Evolutionary conservation across 2,888 invertebrate genomes (phyloP), one percentile per base, ranked within the genome.

Genomic region (Lasioglossum oenotherae): DNA sequence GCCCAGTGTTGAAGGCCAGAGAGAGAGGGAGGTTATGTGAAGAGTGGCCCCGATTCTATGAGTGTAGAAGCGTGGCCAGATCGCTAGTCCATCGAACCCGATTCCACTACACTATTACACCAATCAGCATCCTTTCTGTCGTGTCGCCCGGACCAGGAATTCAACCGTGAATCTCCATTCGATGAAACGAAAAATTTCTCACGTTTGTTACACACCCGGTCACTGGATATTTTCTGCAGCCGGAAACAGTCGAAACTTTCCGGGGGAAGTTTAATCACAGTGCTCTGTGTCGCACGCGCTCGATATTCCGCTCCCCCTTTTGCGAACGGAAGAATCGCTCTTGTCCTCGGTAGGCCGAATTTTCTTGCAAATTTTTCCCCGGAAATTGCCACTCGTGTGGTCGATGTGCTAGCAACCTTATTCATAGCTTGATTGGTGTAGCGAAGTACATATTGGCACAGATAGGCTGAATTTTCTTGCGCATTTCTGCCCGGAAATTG

Each of bases 121-220:
- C 84, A 87, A 87, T 86, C 88, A 81, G 84, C 80, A 86, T 78
- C 82, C 74, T 86, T 87, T 80, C 81, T 81, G 84, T 87, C 86
- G 73, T 73, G 87, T 82, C 78, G 64, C 80, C 23, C n/a, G 60
- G 60, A n/a, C 71, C 75, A 80, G 84, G 78, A 81, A 80, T 85
- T 84, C 74, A 69, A 72, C 53, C 82, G 75, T 74, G 86, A 85
- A 88, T 88, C 86, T 78, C 80, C 83, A 81, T 83, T 89, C 78
- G 85, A 72, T 80, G 74, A 79, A 77, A 72, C 82, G 86, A 85
- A 85, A 88, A 89, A 91, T 91, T 87, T 81, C 71, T 57, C 74
- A 74, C 49, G 82, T 71, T 71, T 57, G 80, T 53, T 72, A 49
- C 67, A 41, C 57, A 64, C 64, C 41, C 44, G 60, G 31, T 23